A percentile compares a stretch with the other conserved stretches of the same genome.
phyloP scores from a whole-genome alignment of 1,140 invertebrate genomes.

The Ostrea denselamellosa region DNA sequence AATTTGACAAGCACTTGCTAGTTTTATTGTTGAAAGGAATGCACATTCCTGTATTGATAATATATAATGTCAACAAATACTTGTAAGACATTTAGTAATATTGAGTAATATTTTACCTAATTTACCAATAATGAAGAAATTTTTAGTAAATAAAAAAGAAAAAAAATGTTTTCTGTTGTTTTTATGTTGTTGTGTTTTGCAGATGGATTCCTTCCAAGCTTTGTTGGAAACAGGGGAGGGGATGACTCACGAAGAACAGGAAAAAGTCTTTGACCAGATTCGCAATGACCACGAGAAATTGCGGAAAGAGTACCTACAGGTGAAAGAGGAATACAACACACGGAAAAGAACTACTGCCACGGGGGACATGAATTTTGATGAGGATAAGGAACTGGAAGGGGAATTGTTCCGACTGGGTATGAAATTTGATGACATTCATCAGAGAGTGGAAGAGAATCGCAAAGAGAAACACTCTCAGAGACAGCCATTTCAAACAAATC shows the following conservation, averaged over 20 bases:
- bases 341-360: conserved; percentile 63
- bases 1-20: not conserved
- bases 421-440: conserved; percentile 76
- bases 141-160: not conserved
- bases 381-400: conserved; percentile 74
- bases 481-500: conserved; percentile 71
- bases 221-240: conserved; percentile 68
- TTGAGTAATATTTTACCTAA: not conserved
- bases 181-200: conserved; percentile 13
- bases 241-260: conserved; percentile 71
- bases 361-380: conserved; percentile 70
- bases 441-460: conserved; percentile 70
- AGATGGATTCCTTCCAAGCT: conserved; percentile 74
- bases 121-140: not conserved
- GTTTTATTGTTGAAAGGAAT: conserved; percentile 14
- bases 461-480: conserved; percentile 67
- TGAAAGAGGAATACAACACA: conserved; percentile 75
- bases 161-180: conserved; percentile 19
- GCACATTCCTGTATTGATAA: conserved; percentile 17
- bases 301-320: conserved; percentile 70
- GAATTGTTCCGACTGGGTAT: conserved; percentile 75
- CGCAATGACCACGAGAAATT: conserved; percentile 72
- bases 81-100: not conserved
- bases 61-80: not conserved
- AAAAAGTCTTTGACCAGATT: conserved; percentile 72